Evolutionary conservation across 2,797 vertebrate species (phyloP).

Genomic region (Prunella strophiata): DNA sequence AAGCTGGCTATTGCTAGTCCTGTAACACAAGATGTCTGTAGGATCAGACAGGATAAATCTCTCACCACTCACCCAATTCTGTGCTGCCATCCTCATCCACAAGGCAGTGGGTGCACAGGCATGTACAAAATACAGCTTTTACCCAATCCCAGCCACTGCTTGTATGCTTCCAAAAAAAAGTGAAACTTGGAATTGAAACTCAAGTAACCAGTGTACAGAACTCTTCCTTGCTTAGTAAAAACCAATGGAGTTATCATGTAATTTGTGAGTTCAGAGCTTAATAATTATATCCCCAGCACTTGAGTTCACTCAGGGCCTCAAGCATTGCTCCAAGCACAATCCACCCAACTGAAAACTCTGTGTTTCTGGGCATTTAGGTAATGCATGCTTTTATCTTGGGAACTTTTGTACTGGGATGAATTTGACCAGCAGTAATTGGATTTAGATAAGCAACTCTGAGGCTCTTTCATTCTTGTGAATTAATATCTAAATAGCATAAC

Average conservation of each 20-base stretch:
- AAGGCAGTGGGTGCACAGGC: background rate
- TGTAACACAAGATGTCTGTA: accelerated
- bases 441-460: slow-evolving; percentile 59
- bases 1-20: background rate
- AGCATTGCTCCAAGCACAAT: background rate
- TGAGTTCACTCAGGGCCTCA: background rate
- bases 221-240: background rate
- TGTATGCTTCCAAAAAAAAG: background rate
- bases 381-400: slow-evolving; percentile 30
- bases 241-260: background rate
- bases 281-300: background rate
- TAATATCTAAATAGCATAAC: slow-evolving; percentile 34
- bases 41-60: background rate
- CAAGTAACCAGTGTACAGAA: background rate
- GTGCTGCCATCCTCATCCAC: background rate
- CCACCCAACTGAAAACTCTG: background rate
- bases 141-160: background rate
- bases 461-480: slow-evolving; percentile 25
- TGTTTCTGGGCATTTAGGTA: slow-evolving; percentile 49
- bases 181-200: background rate
- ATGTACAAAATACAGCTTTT: background rate
- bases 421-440: slow-evolving; percentile 59
- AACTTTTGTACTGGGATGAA: slow-evolving; percentile 34
- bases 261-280: background rate
- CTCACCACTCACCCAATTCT: accelerated